phyloP scores from a whole-genome alignment of 2,797 vertebrate species.

The Momotus momota region DNA sequence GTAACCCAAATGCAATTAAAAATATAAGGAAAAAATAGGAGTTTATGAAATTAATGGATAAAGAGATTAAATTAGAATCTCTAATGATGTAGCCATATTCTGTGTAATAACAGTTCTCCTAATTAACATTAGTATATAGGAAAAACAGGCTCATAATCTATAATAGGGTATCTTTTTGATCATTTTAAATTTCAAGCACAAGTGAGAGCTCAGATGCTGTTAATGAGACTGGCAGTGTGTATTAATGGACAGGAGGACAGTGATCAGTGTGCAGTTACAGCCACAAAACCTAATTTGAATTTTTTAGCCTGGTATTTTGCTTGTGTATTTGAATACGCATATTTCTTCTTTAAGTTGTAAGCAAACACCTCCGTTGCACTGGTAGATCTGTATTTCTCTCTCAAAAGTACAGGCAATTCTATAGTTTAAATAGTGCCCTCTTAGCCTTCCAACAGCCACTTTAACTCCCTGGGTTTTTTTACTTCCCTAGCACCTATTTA shows the following conservation, averaged over 20 bases:
- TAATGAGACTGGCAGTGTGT: not conserved
- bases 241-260: not conserved
- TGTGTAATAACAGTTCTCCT: not conserved
- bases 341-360: not conserved
- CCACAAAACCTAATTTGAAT: not conserved
- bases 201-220: not conserved
- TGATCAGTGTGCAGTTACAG: not conserved
- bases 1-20: not conserved
- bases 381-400: not conserved
- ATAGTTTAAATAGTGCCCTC: not conserved
- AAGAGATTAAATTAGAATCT: not conserved
- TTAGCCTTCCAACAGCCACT: not conserved
- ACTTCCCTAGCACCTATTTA: not conserved
- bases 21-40: not conserved
- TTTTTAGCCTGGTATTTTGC: not conserved
- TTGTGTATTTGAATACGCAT: not conserved
- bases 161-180: not conserved
- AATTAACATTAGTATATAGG: not conserved
- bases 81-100: not conserved
- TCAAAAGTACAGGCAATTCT: constrained; percentile 24
- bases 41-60: not conserved
- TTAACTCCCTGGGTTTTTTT: not conserved
- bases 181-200: not conserved
- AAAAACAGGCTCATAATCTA: not conserved
- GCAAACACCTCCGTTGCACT: not conserved